Conservation (phyloP, 2,113 vertebrate genomes). For the Indri indri region DNA sequence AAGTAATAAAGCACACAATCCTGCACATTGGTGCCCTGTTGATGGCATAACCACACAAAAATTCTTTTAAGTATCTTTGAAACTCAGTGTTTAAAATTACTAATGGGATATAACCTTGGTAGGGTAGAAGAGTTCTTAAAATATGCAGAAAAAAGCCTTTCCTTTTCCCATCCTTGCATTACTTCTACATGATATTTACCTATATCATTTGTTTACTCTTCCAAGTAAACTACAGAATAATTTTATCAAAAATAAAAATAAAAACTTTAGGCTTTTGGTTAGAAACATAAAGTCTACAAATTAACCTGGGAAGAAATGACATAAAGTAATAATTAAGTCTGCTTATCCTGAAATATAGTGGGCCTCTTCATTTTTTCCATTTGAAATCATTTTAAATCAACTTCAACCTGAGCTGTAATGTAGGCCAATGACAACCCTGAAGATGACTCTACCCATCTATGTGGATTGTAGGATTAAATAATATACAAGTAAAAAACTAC, state of each 20-base stretch:
- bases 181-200: background rate
- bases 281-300: constrained; percentile 11
- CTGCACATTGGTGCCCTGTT: background rate
- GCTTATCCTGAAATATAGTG: background rate
- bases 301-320: constrained; percentile 20
- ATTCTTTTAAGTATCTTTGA: background rate
- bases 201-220: background rate
- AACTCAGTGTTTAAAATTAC: background rate
- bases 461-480: background rate
- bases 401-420: background rate
- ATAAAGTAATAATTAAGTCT: background rate
- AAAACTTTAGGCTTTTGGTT: background rate
- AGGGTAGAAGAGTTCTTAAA: background rate
- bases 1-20: background rate
- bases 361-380: background rate
- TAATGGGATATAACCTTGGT: background rate
- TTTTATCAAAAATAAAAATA: background rate
- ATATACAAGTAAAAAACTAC: background rate
- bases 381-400: constrained; percentile 32
- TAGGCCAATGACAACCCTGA: background rate
- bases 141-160: background rate
- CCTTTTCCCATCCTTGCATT: background rate
- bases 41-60: background rate
- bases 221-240: background rate
- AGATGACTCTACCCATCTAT: background rate